Evolutionary conservation across 1,140 invertebrate genomes (phyloP).

Genomic region (Patella vulgata): DNA sequence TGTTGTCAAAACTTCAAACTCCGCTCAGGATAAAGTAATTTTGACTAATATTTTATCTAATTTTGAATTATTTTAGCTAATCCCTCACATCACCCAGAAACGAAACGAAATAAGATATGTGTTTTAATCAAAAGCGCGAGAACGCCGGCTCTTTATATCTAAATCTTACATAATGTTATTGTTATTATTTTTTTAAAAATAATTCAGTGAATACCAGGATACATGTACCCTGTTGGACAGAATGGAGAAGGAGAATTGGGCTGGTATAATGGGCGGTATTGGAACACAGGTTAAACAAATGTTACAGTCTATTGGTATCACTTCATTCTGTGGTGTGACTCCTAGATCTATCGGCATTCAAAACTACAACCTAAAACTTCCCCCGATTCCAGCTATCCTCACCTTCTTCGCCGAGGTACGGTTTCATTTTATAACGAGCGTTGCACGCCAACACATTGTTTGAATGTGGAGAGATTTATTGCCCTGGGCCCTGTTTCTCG

Average conservation of each 20-base stretch:
- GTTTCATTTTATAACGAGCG: neutral
- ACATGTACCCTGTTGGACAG: conserved; percentile 28
- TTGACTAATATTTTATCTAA: too few relatives aligned
- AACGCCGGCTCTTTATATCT: too few relatives aligned
- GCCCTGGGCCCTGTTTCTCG: too few relatives aligned
- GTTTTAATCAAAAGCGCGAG: too few relatives aligned
- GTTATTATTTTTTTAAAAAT: too few relatives aligned
- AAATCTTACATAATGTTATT: too few relatives aligned
- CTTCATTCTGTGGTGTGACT: conserved; percentile 11
- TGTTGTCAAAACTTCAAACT: too few relatives aligned
- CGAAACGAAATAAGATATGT: too few relatives aligned
- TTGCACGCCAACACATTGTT: neutral
- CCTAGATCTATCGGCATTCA: conserved; percentile 14
- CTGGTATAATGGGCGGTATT: conserved; percentile 28
- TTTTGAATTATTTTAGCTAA: too few relatives aligned
- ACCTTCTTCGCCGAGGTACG: conserved; percentile 28
- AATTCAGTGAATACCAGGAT: conserved; percentile 31
- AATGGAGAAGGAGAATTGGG: conserved; percentile 37
- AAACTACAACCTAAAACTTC: conserved; percentile 20
- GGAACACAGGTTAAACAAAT: conserved; percentile 27
- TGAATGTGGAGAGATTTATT: neutral
- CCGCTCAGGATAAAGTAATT: too few relatives aligned
- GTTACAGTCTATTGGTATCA: conserved; percentile 12
- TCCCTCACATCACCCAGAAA: too few relatives aligned
- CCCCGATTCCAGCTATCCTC: conserved; percentile 23